phyloP scores from a whole-genome alignment of 2,797 vertebrate species.

The Melanotaenia boesemani region DNA sequence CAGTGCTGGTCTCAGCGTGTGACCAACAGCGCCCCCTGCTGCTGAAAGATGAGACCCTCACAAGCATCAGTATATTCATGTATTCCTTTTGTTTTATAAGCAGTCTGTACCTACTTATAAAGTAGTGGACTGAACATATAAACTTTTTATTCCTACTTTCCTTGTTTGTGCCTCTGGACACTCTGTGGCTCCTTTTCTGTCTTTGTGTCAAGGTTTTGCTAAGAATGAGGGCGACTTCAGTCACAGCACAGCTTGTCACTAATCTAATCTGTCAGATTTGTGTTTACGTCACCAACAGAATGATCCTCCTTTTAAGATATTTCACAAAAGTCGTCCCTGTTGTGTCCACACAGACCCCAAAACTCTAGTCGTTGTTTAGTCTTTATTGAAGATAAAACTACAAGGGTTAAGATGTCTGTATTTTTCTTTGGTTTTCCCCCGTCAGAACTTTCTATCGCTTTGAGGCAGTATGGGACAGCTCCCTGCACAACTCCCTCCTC shows the following conservation, averaged over 20 bases:
- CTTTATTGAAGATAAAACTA: background rate
- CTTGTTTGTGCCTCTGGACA: background rate
- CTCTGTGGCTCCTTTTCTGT: conserved; percentile 18
- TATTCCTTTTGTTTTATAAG: background rate
- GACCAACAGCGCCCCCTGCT: conserved; percentile 59
- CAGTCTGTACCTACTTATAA: background rate
- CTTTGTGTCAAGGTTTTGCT: conserved; percentile 43
- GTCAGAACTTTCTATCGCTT: conserved; percentile 96
- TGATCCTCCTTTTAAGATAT: background rate
- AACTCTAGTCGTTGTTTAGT: background rate
- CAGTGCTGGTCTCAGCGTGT: conserved; percentile 24
- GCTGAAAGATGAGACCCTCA: conserved; percentile 19
- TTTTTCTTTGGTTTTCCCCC: conserved; percentile 10
- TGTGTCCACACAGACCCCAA: background rate
- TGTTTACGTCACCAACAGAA: conserved; percentile 7
- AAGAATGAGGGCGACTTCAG: conserved; percentile 30
- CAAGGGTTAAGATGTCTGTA: background rate
- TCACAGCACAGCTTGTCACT: conserved; percentile 28
- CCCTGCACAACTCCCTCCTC: conserved; percentile 97
- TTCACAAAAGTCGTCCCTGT: background rate
- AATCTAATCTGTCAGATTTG: conserved; percentile 8
- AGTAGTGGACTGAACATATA: background rate
- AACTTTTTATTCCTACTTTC: background rate
- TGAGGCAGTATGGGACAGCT: conserved; percentile 99
- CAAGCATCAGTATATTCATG: background rate